phyloP scores from a whole-genome alignment of 2,113 vertebrate species.

The Elanoides forficatus region DNA sequence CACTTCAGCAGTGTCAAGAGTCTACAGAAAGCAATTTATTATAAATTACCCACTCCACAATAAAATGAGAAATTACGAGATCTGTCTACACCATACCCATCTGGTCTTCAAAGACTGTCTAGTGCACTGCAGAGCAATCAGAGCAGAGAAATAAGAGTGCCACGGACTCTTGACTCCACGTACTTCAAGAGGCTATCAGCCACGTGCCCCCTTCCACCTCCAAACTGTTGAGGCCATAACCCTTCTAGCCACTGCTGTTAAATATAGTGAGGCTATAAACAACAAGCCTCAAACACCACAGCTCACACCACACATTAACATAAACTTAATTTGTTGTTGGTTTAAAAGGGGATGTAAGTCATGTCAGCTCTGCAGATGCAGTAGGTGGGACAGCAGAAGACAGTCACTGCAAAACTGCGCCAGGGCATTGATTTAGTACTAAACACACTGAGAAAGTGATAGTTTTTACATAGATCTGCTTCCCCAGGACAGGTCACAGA shows the following conservation, averaged over 20 bases:
- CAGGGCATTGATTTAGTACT: accelerated
- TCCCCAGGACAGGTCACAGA: neutral
- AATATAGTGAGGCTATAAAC: neutral
- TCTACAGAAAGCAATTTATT: neutral
- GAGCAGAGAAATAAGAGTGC: neutral
- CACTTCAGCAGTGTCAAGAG: neutral
- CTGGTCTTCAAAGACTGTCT: neutral
- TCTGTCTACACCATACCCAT: neutral
- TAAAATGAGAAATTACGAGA: neutral
- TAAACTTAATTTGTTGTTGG: neutral
- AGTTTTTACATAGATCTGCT: neutral
- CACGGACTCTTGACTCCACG: accelerated
- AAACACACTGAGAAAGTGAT: neutral
- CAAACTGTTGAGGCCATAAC: neutral
- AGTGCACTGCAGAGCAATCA: neutral
- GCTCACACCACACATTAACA: accelerated
- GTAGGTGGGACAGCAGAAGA: neutral
- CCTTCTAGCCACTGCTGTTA: neutral
- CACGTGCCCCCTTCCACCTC: neutral
- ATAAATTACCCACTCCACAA: accelerated
- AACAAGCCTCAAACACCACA: neutral
- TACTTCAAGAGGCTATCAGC: neutral
- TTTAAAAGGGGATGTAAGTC: neutral
- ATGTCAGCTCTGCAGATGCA: accelerated
- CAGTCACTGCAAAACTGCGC: neutral